Conservation (phyloP, 2,797 vertebrate species). For the Thamnophis elegans region DNA sequence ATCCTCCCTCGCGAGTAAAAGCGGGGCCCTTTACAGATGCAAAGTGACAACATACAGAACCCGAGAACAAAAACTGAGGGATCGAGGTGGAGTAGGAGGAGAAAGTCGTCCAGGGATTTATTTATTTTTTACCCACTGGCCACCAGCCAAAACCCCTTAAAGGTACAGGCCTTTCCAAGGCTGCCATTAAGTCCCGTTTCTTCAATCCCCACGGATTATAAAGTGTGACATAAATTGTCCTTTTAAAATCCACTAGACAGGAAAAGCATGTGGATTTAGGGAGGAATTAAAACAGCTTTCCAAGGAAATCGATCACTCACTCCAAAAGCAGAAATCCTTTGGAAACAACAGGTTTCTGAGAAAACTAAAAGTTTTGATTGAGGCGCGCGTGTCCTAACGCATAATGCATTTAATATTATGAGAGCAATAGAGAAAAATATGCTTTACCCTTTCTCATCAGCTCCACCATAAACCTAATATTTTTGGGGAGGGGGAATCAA, state of each 20-base stretch:
- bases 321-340: neutral
- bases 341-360: neutral
- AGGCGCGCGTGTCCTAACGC: too few relatives aligned
- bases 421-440: neutral
- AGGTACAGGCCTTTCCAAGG: slow-evolving; percentile 58
- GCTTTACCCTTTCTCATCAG: neutral
- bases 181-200: neutral
- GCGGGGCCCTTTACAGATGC: slow-evolving; percentile 59
- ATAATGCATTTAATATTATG: neutral
- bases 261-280: too few relatives aligned
- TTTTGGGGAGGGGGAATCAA: neutral
- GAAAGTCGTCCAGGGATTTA: slow-evolving; percentile 31
- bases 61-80: slow-evolving; percentile 45
- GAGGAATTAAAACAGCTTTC: neutral
- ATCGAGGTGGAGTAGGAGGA: neutral
- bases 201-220: neutral
- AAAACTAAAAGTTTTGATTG: neutral
- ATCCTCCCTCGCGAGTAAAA: slow-evolving; percentile 19
- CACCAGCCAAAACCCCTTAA: slow-evolving; percentile 70
- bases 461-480: neutral
- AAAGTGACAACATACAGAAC: slow-evolving; percentile 62
- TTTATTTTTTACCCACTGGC: slow-evolving; percentile 43
- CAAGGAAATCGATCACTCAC: neutral
- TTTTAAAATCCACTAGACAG: neutral
- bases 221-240: neutral